Conservation (phyloP, 1,140 invertebrate genomes). For the Microplitis demolitor region DNA sequence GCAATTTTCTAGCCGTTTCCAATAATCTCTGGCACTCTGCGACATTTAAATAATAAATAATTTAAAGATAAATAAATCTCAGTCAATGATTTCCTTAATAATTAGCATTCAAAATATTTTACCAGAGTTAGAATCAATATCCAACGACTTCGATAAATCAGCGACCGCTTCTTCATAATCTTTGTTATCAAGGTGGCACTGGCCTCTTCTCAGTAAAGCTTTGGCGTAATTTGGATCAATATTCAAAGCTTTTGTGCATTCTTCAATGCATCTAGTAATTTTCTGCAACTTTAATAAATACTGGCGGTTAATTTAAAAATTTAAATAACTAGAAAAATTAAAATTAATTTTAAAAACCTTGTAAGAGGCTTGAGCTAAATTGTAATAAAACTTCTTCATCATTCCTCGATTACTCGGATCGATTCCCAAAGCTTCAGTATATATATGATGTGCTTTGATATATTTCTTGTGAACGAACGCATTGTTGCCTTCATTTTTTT, state of each 20-base stretch:
- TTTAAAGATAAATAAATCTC: not conserved
- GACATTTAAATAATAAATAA: not conserved
- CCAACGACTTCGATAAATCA: not conserved
- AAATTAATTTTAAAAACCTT: not conserved
- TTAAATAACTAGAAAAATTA: not conserved
- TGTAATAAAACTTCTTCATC: not conserved
- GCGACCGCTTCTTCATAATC: not conserved
- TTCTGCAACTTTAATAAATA: not conserved
- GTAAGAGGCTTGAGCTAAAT: not conserved
- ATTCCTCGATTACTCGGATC: not conserved
- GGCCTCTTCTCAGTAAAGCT: not conserved
- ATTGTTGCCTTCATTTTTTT: conserved; percentile 1
- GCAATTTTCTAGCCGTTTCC: not conserved
- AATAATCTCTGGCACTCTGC: not conserved
- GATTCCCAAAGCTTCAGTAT: not conserved
- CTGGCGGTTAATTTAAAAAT: not conserved
- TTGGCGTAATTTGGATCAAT: not conserved
- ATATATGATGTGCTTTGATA: not conserved
- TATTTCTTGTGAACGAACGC: not conserved
- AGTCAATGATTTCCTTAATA: too few species aligned
- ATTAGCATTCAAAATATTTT: not conserved
- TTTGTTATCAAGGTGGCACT: not conserved
- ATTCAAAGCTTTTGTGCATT: not conserved
- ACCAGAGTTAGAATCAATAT: not conserved
- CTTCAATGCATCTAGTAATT: not conserved